phyloP scores from a whole-genome alignment of 2,113 vertebrate genomes.

The Azemiops feae region DNA sequence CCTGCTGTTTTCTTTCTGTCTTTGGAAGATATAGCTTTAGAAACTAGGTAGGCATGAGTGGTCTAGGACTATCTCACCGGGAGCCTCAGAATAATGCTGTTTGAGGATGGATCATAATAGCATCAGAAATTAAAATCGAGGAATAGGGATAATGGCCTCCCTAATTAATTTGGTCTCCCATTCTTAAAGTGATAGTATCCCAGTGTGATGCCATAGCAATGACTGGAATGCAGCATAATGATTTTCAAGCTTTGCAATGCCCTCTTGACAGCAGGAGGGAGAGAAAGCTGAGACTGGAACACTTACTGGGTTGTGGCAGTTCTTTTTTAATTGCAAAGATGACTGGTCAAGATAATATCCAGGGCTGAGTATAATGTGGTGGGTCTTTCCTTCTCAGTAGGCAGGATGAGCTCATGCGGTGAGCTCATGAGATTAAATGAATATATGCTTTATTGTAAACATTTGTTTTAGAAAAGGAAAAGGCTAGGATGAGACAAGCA shows the following conservation, averaged over 20 bases:
- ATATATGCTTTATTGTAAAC: neutral
- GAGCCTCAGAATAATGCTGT: neutral
- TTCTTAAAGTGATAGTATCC: conserved; percentile 15
- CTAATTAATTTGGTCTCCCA: neutral
- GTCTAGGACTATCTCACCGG: neutral
- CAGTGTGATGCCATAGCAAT: conserved; percentile 6
- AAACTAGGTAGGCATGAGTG: neutral
- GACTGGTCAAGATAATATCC: neutral
- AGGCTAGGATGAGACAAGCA: neutral
- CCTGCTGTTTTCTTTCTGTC: neutral
- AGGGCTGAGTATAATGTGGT: neutral
- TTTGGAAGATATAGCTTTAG: neutral
- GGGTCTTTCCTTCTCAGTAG: conserved; percentile 7
- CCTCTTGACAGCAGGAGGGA: conserved; percentile 6
- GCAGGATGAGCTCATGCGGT: neutral
- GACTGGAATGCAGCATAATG: neutral
- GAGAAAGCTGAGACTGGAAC: neutral
- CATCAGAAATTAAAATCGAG: neutral
- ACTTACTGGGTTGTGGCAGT: neutral
- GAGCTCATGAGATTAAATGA: neutral
- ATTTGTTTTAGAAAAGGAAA: neutral
- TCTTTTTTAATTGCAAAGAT: neutral
- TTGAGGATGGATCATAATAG: neutral
- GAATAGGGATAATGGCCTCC: neutral
- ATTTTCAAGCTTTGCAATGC: neutral